phyloP scores from a whole-genome alignment of 2,888 invertebrate species.

The Tethea ocularis region DNA sequence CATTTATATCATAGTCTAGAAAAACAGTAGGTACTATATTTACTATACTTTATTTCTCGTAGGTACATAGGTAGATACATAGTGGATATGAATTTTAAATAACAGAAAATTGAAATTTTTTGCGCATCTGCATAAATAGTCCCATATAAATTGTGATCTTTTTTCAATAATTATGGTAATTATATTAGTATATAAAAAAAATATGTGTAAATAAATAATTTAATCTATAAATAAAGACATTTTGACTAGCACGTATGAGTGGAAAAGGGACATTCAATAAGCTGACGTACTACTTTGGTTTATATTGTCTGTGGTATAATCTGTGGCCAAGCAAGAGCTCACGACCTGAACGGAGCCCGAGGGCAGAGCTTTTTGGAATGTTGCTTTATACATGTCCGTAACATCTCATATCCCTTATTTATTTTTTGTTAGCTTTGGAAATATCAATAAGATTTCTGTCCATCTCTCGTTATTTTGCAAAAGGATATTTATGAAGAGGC shows the following conservation, averaged over 20 bases:
- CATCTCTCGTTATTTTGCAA: background rate
- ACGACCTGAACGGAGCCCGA: constrained; percentile 9
- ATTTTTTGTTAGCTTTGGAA: background rate
- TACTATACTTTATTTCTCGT: too few species aligned
- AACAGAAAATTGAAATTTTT: too few species aligned
- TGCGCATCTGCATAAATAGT: too few species aligned
- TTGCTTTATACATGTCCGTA: constrained; percentile 22
- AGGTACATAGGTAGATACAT: too few species aligned
- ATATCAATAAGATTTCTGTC: constrained; percentile 1
- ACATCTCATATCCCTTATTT: constrained; percentile 18
- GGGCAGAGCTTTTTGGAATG: constrained; percentile 24
- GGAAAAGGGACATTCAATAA: background rate
- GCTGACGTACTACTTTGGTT: background rate
- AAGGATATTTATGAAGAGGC: background rate
- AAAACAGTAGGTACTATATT: too few species aligned
- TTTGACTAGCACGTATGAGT: background rate
- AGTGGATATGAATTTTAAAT: too few species aligned
- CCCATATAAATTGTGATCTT: too few species aligned
- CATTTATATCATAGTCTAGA: background rate
- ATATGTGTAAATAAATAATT: too few species aligned
- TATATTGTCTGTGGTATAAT: background rate
- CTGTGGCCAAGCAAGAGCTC: background rate
- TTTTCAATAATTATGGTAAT: too few species aligned
- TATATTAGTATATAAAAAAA: too few species aligned
- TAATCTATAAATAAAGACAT: background rate